Base-by-base conservation (phyloP, 2,888 invertebrate genomes). In the Coleophora flavipennella region DNA sequence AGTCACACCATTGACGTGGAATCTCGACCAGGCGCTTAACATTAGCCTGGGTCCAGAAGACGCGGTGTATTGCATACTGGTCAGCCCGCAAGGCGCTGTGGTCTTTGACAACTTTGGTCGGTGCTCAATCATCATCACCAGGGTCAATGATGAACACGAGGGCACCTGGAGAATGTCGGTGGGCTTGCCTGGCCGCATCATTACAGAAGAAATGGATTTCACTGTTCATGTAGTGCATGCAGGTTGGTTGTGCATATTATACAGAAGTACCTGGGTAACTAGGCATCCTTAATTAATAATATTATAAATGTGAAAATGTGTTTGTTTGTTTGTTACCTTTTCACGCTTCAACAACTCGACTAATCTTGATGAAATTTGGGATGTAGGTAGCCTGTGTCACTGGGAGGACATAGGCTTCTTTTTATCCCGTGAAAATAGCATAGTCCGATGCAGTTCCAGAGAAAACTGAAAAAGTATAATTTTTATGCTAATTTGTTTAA, bases 61-160 rank as follows among this genome's bases (percentile, higher is more conserved):
- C 36, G 62, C 70, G 0, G 53, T 72, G 1, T 81, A 74, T 56
- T 84, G 84, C 46, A 63, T 47, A 39, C 41, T 79, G 1, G 42
- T 49, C 4, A 62, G 68, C 26, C 59, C 67, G 0, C 31, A 36
- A 10, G 57, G 55, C 0, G 37, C 47, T 11, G 46, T 44, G 1
- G 48, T 67, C 6, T 76, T 59, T 41, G 72, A 79, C 25, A 58
- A 58, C 29, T 79, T 79, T 36, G 75, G 80, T 2, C 59, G 49
- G 40, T 84, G 83, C 46, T 51, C 42, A 29, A 46, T 80, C n/a
- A 44, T 40, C 1, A 13, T 81, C 10, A 56, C 62, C 3, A 62
- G 62, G 35, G 73, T 62, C 0, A 55, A 51, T 1, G 11, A 13
- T 1, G 55, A 61, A 3, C 73, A 78, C 39, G 31, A 37, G 2